Conservation (phyloP, 2,888 invertebrate genomes). For the Himalopsyche anomala region DNA sequence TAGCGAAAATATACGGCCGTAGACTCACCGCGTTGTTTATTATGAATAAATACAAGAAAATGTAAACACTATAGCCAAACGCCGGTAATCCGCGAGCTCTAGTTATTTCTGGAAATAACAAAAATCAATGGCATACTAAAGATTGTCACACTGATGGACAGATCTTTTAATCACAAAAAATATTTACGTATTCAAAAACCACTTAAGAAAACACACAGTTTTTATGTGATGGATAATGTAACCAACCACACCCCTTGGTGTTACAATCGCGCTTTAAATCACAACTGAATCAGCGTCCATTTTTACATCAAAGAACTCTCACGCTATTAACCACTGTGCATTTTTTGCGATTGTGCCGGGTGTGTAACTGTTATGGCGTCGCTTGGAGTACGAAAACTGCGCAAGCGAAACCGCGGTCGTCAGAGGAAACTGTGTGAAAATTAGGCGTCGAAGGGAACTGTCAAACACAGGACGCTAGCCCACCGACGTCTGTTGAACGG, state of each 20-base stretch:
- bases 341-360: neutral
- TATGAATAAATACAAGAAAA: slow-evolving; percentile 44
- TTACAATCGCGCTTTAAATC: slow-evolving; percentile 2
- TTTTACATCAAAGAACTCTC: neutral
- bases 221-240: neutral
- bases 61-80: slow-evolving; percentile 54
- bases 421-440: slow-evolving; percentile 1
- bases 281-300: slow-evolving; percentile 4
- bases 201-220: neutral
- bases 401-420: neutral
- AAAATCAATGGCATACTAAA: slow-evolving; percentile 49
- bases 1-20: neutral
- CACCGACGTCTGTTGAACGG: slow-evolving; percentile 5
- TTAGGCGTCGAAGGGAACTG: slow-evolving; percentile 32
- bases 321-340: neutral
- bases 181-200: no score
- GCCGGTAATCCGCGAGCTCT: slow-evolving; percentile 43
- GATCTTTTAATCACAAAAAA: no score
- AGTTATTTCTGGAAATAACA: slow-evolving; percentile 49
- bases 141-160: neutral
- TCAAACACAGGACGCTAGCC: slow-evolving; percentile 11
- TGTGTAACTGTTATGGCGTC: neutral
- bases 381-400: neutral
- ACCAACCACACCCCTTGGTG: slow-evolving; percentile 25
- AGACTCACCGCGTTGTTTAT: slow-evolving; percentile 53